Evolutionary conservation across 1,140 invertebrate genomes (phyloP).

Genomic region (Penaeus indicus): DNA sequence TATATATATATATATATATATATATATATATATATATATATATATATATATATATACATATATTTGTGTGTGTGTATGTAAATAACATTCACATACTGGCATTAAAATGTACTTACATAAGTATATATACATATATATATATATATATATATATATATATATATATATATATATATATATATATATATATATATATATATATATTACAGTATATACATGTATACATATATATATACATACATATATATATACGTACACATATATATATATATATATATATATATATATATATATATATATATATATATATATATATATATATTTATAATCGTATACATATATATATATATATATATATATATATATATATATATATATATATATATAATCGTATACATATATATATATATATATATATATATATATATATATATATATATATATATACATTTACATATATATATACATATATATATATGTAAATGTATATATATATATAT

Average conservation of each 20-base stretch:
- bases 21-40: no score
- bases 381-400: no score
- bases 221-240: conserved; percentile 21
- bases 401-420: no score
- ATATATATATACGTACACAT: not conserved
- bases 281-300: conserved; percentile 3
- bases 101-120: no score
- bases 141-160: conserved; percentile 18
- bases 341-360: not conserved
- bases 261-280: conserved; percentile 25
- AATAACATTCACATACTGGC: no score
- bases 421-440: no score
- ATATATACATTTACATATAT: no score
- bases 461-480: no score
- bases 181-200: conserved; percentile 19
- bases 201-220: conserved; percentile 24
- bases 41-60: no score
- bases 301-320: conserved; percentile 20
- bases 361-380: not conserved
- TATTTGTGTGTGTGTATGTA: no score
- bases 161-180: conserved; percentile 21
- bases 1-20: no score
- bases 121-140: not conserved
- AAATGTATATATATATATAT: no score
- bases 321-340: not conserved